These are phyloP conservation scores for Bimastos eiseni DNA, from an alignment of 2,888 invertebrate genomes.

Conservation along the genomic window DNA sequence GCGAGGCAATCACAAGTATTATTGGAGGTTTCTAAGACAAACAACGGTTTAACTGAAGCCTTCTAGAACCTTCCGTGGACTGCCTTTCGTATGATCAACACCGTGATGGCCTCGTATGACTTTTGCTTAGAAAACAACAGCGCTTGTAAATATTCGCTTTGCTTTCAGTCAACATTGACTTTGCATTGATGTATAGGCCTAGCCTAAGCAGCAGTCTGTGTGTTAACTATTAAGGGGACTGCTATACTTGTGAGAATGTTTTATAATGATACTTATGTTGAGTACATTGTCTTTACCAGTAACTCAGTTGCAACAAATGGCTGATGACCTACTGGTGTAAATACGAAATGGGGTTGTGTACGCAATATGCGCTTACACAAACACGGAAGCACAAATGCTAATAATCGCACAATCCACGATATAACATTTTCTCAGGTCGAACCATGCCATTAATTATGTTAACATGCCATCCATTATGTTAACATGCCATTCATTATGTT, in stretches of 20 bases:
- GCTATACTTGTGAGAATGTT: neutral
- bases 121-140: neutral
- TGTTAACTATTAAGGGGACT: neutral
- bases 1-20: constrained; percentile 2
- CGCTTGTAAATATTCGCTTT: neutral
- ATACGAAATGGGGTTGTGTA: too few species aligned
- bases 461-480: neutral
- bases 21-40: neutral
- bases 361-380: neutral
- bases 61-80: neutral
- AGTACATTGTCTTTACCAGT: neutral
- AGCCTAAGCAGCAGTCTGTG: neutral
- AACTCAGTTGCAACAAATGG: too few species aligned
- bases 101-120: neutral
- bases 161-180: neutral
- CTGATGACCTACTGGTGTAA: too few species aligned
- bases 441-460: neutral
- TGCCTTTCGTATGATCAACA: neutral
- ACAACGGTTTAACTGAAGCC: neutral
- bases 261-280: neutral
- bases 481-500: neutral
- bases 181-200: neutral
- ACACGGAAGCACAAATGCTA: neutral
- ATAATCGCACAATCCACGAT: too few species aligned
- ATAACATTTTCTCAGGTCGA: neutral